Evolutionary conservation across 2,888 invertebrate species (phyloP), one percentile per base, ranked within the genome.

Genomic region (Macroteleia sp.): DNA sequence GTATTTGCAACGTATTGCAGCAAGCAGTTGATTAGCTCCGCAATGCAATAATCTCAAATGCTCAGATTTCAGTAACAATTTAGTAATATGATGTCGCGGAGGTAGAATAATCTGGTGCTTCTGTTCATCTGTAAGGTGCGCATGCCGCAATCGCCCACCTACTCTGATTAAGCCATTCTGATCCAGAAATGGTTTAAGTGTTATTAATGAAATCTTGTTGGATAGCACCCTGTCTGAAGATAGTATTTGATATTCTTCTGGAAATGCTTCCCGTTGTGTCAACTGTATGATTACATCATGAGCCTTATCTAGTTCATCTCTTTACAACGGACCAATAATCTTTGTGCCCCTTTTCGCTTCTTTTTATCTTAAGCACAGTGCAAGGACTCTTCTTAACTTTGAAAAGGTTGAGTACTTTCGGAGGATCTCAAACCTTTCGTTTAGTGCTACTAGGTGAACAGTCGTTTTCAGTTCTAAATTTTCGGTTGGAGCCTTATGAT

Each of bases 101-200:
- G 52, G 36, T 52, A 52, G n/a, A 16, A 34, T 14, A 9, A 52
- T 52, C 14, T 10, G 52, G 16, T 52, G 52, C 14, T 12, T 52
- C 1, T 52, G 34, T 20, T 36, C 52, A 3, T 34, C 22, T 36
- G 52, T 1, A 2, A 52, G 3, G 1, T 52, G n/a, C 22, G 36
- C 52, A 8, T 52, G 12, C 2, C 14, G 12, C 34, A 52, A 14
- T 14, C 36, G 19, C 6, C 36, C 52, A 3, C 52, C 36, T 8
- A 52, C 36, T 22, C 52, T 19, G 0, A 52, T 52, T 12, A 52
- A 8, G 8, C 8, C 14, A 9, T 52, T 8, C 14, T 34, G 10
- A 14, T 52, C 52, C 2, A 52, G 10, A 36, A 50, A 50, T 19
- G 32, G 50, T 30, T 34, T 50, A 9, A 50, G 16, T 6, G 19